These are phyloP conservation scores for Linnaemya tessellans DNA, from an alignment of 2,888 invertebrate genomes.

Conservation along the genomic window DNA sequence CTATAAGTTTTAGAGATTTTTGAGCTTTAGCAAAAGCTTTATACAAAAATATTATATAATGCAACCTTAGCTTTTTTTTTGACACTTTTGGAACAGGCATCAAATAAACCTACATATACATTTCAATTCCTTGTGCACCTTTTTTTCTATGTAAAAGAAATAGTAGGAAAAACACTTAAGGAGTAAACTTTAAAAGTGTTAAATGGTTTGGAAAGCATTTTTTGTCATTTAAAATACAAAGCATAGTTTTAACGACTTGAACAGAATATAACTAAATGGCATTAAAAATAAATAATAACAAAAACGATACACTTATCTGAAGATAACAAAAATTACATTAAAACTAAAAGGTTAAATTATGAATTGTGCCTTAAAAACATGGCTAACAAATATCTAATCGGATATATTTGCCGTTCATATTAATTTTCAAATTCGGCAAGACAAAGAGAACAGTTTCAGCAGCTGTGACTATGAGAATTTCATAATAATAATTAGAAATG, in stretches of 20 bases:
- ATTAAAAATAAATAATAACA: conserved; percentile 31
- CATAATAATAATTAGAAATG: too few species aligned
- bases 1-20: neutral
- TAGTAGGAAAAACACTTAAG: conserved; percentile 59
- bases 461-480: too few species aligned
- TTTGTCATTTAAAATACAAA: conserved; percentile 49
- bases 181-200: conserved; percentile 70
- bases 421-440: neutral
- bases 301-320: conserved; percentile 4
- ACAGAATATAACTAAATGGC: conserved; percentile 53
- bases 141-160: conserved; percentile 19
- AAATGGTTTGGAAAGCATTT: conserved; percentile 71
- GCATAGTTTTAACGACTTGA: conserved; percentile 46
- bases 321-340: conserved; percentile 21
- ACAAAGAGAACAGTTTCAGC: too few species aligned
- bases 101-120: conserved; percentile 28
- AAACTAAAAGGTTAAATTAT: conserved; percentile 42
- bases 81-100: conserved; percentile 12
- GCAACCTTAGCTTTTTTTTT: neutral
- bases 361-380: conserved; percentile 4
- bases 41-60: neutral
- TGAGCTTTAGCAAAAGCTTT: neutral
- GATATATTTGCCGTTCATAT: neutral
- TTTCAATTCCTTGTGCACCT: conserved; percentile 37
- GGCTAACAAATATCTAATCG: neutral